phyloP scores from a whole-genome alignment of 2,888 invertebrate genomes.

The Ichneumoninae sp. region DNA sequence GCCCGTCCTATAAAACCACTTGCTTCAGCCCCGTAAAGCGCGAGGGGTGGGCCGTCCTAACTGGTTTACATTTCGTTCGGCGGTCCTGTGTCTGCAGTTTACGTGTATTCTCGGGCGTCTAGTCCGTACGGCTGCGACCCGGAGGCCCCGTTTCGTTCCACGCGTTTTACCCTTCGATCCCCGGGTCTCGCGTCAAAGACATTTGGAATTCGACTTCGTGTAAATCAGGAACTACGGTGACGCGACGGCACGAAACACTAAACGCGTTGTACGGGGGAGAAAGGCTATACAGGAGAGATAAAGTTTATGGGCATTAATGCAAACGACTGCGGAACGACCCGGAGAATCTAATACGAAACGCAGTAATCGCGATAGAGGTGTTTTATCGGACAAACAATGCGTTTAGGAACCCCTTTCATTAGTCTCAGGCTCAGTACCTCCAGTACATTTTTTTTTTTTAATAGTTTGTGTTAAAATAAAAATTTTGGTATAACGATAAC shows the following conservation, averaged over 20 bases:
- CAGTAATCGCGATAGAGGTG: conserved; percentile 24
- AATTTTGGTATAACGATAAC: neutral
- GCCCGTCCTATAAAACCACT: conserved; percentile 79
- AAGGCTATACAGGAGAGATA: conserved; percentile 47
- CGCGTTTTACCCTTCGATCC: conserved; percentile 29
- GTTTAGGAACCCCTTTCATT: conserved; percentile 5
- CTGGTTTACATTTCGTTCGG: conserved; percentile 79
- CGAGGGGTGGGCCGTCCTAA: conserved; percentile 74
- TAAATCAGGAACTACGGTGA: conserved; percentile 62
- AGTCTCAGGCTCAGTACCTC: neutral
- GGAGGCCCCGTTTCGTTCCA: conserved; percentile 41
- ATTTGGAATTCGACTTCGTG: conserved; percentile 52
- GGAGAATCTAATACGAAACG: conserved; percentile 28
- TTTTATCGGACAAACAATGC: conserved; percentile 24
- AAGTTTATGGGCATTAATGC: conserved; percentile 55
- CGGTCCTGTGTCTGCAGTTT: conserved; percentile 15
- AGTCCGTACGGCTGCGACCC: neutral
- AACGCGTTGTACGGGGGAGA: conserved; percentile 32
- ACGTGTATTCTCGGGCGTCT: conserved; percentile 24
- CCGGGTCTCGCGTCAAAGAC: conserved; percentile 20
- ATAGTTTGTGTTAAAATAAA: neutral
- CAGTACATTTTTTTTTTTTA: neutral
- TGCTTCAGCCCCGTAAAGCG: conserved; percentile 72
- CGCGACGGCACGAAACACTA: conserved; percentile 44
- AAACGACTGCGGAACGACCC: conserved; percentile 47